These are phyloP conservation scores for Lutra lutra DNA, from an alignment of 2,797 vertebrate genomes.

Conservation along the genomic window DNA sequence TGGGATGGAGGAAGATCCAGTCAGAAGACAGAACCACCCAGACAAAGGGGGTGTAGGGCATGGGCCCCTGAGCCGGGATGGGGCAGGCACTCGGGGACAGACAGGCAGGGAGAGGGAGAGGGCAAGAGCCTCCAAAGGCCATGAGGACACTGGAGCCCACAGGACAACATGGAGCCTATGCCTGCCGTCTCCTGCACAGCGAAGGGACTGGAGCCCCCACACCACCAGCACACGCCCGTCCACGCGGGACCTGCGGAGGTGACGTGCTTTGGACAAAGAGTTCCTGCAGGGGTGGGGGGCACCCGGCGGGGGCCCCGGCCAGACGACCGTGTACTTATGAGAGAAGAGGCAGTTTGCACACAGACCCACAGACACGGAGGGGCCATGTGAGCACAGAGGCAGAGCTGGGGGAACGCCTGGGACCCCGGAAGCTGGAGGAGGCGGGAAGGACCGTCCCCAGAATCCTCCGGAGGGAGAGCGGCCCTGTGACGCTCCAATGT, in stretches of 20 bases:
- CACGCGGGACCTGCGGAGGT: background rate
- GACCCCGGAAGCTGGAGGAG: background rate
- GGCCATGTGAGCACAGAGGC: background rate
- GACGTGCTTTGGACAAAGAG: background rate
- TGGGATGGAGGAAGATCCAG: background rate
- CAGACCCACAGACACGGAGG: background rate
- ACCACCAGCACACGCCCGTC: background rate
- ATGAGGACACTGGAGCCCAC: accelerated
- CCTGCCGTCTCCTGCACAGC: background rate
- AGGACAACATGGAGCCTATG: background rate
- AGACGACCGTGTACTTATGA: too few species aligned
- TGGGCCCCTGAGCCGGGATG: accelerated
- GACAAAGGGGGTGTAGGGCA: background rate
- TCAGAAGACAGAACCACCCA: background rate
- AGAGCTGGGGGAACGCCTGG: too few species aligned
- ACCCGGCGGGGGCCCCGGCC: background rate
- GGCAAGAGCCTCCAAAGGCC: background rate
- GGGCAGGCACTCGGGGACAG: background rate
- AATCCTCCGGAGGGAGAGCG: background rate
- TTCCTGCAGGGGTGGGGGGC: background rate
- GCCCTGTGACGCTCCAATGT: background rate
- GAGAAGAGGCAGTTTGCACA: background rate
- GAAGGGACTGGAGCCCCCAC: too few species aligned
- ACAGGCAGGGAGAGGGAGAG: background rate
- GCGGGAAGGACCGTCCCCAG: background rate